Evolutionary conservation across 2,888 invertebrate genomes (phyloP).

Genomic region (Abrostola triplasia): DNA sequence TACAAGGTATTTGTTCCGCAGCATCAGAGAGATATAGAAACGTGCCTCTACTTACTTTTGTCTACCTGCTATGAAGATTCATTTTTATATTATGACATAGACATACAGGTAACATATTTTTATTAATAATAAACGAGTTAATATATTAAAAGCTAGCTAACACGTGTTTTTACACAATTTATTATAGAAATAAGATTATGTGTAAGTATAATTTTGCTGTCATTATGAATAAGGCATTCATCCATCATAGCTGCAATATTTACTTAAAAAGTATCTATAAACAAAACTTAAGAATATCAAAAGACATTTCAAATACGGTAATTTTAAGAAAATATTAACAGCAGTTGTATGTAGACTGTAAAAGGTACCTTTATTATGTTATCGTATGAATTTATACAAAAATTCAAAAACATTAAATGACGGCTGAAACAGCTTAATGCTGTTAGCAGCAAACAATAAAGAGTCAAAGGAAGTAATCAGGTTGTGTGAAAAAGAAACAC

Average conservation of each 20-base stretch:
- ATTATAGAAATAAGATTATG: constrained; percentile 28
- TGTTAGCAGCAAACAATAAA: no score
- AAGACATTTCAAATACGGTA: background rate
- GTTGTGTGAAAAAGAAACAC: no score
- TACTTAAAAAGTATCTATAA: constrained; percentile 1
- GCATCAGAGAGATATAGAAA: constrained; percentile 36
- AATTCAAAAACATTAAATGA: no score
- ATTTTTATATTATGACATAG: constrained; percentile 46
- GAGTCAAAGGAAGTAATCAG: no score
- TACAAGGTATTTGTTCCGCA: constrained; percentile 43
- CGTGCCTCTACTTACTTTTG: constrained; percentile 39
- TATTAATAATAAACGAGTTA: constrained; percentile 33
- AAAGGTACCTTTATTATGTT: background rate
- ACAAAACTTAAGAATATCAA: background rate
- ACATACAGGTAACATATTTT: constrained; percentile 60
- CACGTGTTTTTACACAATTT: constrained; percentile 31
- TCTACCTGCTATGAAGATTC: constrained; percentile 54
- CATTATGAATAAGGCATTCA: constrained; percentile 7
- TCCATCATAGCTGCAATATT: constrained; percentile 8
- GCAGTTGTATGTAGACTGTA: background rate
- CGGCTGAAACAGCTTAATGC: no score
- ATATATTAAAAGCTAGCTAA: constrained; percentile 9
- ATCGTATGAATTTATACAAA: no score
- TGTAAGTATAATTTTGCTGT: constrained; percentile 37
- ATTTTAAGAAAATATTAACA: background rate